Evolutionary conservation across 2,797 vertebrate genomes (phyloP).

Genomic region (Anolis apletophallus): DNA sequence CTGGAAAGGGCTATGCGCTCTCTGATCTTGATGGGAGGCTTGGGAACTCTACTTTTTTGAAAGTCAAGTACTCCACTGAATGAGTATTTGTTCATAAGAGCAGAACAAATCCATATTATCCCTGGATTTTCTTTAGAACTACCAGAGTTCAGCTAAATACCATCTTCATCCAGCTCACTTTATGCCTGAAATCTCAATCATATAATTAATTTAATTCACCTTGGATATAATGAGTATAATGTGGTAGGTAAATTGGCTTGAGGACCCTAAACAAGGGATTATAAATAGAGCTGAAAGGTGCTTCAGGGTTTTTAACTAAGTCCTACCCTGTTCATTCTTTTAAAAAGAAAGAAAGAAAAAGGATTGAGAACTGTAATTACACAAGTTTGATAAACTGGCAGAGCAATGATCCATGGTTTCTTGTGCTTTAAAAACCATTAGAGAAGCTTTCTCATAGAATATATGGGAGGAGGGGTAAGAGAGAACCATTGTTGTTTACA

Average conservation of each 20-base stretch:
- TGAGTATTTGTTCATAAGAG: slow-evolving; percentile 14
- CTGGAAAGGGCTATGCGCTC: neutral
- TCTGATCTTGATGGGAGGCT: neutral
- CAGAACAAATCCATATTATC: slow-evolving; percentile 34
- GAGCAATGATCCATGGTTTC: neutral
- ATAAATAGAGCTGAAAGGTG: slow-evolving; percentile 53
- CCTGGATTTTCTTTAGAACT: slow-evolving; percentile 10
- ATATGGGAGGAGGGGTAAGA: neutral
- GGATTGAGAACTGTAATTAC: slow-evolving; percentile 17
- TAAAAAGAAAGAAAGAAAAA: slow-evolving; percentile 35
- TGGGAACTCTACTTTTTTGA: neutral
- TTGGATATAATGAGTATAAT: slow-evolving; percentile 70
- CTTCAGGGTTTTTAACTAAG: slow-evolving; percentile 51
- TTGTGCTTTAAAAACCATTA: slow-evolving; percentile 13
- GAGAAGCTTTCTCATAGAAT: neutral
- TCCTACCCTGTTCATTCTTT: slow-evolving; percentile 64
- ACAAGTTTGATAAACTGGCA: slow-evolving; percentile 13
- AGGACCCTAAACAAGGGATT: slow-evolving; percentile 71
- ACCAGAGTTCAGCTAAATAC: neutral
- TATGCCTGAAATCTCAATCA: slow-evolving; percentile 62
- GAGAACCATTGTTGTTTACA: neutral
- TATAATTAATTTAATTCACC: slow-evolving; percentile 71
- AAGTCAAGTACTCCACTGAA: neutral
- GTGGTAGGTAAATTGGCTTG: slow-evolving; percentile 69
- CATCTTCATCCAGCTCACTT: slow-evolving; percentile 60